Conservation (phyloP, 2,113 vertebrate species). For the Nycticorax nycticorax region DNA sequence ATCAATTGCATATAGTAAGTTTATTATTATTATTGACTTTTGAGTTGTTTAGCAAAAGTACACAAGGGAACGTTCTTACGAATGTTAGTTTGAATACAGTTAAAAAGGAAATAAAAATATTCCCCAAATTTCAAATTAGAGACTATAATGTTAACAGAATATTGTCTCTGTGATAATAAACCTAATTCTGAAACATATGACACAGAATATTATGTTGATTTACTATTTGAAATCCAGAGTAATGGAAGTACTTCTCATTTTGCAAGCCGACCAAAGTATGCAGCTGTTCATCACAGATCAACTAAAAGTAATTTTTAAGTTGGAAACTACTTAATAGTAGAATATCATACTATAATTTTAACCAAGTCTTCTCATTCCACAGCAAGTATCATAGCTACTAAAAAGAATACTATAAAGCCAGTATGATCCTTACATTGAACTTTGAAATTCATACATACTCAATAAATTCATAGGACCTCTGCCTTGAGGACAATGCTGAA, state of each 20-base stretch:
- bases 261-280: not conserved
- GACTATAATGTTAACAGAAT: not conserved
- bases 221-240: not conserved
- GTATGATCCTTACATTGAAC: not conserved
- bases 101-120: not conserved
- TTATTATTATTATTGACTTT: not conserved
- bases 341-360: not conserved
- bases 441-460: not conserved
- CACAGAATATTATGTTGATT: not conserved
- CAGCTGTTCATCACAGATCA: not conserved
- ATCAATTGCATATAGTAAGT: not conserved
- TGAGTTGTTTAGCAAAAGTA: not conserved
- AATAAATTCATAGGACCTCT: not conserved
- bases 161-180: not conserved
- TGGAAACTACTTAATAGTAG: not conserved
- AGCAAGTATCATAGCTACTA: not conserved
- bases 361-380: not conserved
- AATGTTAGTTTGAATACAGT: not conserved
- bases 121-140: not conserved
- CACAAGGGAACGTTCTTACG: not conserved
- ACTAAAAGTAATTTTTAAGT: not conserved
- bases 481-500: not conserved
- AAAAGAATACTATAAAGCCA: not conserved
- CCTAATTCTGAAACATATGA: not conserved
- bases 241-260: not conserved